Evolutionary conservation across 2,888 invertebrate genomes (phyloP).

Genomic region (Agelastica alni): DNA sequence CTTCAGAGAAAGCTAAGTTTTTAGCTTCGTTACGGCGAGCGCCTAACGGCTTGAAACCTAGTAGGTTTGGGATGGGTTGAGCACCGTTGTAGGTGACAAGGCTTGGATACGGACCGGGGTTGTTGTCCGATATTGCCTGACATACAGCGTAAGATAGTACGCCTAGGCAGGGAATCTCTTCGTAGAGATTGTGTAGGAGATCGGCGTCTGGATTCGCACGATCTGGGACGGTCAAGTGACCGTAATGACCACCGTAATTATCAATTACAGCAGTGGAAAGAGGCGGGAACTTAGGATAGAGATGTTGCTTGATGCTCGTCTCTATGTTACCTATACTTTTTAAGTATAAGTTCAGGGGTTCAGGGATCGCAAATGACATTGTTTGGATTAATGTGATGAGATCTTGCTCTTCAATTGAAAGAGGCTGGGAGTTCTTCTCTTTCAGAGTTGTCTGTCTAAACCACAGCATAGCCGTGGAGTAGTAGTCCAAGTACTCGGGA

Average conservation of each 20-base stretch:
- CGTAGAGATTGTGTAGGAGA: not conserved
- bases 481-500: too few species aligned
- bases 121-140: not conserved
- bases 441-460: not conserved
- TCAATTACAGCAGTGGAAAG: not conserved
- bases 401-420: not conserved
- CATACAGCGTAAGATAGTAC: not conserved
- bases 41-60: slow-evolving; percentile 1
- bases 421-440: not conserved
- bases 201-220: not conserved
- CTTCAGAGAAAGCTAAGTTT: slow-evolving; percentile 2
- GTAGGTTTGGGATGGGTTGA: not conserved
- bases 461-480: not conserved
- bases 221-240: not conserved
- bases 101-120: not conserved
- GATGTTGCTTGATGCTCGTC: not conserved
- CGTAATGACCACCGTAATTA: not conserved
- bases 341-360: not conserved
- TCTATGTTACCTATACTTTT: not conserved
- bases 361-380: not conserved
- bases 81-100: not conserved
- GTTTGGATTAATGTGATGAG: not conserved
- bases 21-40: slow-evolving; percentile 4
- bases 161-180: slow-evolving; percentile 4
- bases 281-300: not conserved